Conservation (phyloP, 2,888 invertebrate genomes). For the Hoplodrina ambigua region DNA sequence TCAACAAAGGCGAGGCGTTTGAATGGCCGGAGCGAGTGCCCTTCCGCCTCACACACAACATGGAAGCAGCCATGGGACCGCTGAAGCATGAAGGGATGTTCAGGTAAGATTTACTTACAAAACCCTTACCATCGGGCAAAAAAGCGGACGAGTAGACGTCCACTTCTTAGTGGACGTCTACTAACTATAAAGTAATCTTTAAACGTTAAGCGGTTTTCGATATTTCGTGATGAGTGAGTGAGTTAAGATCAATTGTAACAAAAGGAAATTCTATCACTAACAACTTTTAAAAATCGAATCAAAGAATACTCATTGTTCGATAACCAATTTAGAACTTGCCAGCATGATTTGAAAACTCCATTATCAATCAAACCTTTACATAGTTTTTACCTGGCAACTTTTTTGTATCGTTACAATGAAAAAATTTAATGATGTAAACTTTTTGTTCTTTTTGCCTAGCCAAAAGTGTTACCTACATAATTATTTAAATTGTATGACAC, state of each 20-base stretch:
- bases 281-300: background rate
- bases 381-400: constrained; percentile 19
- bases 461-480: background rate
- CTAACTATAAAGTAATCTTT: too few species aligned
- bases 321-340: background rate
- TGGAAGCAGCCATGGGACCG: constrained; percentile 99
- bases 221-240: too few species aligned
- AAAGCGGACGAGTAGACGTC: too few species aligned
- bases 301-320: background rate
- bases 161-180: too few species aligned
- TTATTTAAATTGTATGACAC: constrained; percentile 7
- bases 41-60: constrained; percentile 98
- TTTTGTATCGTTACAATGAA: constrained; percentile 5
- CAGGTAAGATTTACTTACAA: constrained; percentile 72
- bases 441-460: constrained; percentile 13
- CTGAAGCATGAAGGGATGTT: constrained; percentile 97
- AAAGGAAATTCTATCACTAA: too few species aligned
- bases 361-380: constrained; percentile 6
- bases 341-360: background rate
- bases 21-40: constrained; percentile 97
- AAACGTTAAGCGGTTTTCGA: too few species aligned
- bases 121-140: too few species aligned
- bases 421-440: constrained; percentile 25
- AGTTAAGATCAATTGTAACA: too few species aligned
- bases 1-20: constrained; percentile 97